Evolutionary conservation across 2,888 invertebrate genomes (phyloP).

Genomic region (Drosophila prostipennis): DNA sequence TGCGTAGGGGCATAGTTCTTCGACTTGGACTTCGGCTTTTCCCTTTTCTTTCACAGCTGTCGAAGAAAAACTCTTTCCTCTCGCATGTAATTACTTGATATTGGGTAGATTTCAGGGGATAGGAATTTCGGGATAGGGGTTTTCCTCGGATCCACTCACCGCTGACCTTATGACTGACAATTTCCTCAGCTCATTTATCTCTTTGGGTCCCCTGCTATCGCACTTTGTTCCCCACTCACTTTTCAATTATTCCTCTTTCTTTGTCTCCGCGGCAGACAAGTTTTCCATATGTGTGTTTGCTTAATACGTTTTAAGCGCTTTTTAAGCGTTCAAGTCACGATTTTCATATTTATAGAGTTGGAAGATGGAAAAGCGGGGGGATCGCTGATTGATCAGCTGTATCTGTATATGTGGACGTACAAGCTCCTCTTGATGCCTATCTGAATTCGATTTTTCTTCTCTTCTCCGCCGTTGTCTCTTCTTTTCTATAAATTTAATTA

Average conservation of each 20-base stretch:
- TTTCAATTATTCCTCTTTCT: constrained; percentile 70
- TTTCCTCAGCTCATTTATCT: constrained; percentile 70
- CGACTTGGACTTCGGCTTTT: constrained; percentile 22
- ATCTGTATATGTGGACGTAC: constrained; percentile 21
- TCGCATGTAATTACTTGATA: constrained; percentile 58
- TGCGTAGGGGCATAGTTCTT: constrained; percentile 68
- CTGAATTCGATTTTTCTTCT: constrained; percentile 69
- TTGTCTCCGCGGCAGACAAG: constrained; percentile 59
- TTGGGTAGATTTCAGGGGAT: constrained; percentile 42
- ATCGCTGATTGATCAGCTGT: constrained; percentile 72
- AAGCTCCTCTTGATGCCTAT: constrained; percentile 58
- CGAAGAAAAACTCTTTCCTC: constrained; percentile 48
- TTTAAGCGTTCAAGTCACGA: constrained; percentile 81
- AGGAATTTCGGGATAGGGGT: constrained; percentile 35
- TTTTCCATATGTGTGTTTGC: constrained; percentile 73
- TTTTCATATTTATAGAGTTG: constrained; percentile 74
- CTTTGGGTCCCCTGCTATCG: constrained; percentile 3
- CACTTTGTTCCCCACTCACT: constrained; percentile 39
- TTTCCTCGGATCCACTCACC: constrained; percentile 38
- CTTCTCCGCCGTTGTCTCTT: constrained; percentile 11
- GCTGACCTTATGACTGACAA: constrained; percentile 78
- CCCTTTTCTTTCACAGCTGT: constrained; percentile 63
- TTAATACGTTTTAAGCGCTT: constrained; percentile 79
- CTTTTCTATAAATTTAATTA: constrained; percentile 72
- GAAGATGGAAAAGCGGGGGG: not conserved